These are phyloP conservation scores for Charanyca ferruginea DNA, from an alignment of 2,888 invertebrate species.

Conservation along the genomic window DNA sequence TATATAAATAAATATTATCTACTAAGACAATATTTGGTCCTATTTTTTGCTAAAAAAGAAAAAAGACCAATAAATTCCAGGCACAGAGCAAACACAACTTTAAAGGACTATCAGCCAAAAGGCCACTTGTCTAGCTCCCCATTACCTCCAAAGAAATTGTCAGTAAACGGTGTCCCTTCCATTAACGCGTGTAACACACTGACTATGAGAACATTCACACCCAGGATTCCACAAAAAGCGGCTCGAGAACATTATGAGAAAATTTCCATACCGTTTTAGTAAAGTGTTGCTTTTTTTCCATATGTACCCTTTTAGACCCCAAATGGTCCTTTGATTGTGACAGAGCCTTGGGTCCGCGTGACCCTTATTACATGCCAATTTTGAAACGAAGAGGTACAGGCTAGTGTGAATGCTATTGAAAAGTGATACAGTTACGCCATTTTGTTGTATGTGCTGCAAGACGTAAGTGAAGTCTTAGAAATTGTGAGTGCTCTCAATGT, in stretches of 20 bases:
- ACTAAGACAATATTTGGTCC: no score
- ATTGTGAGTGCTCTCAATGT: conserved; percentile 11
- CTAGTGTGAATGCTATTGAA: conserved; percentile 40
- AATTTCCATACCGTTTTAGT: conserved; percentile 78
- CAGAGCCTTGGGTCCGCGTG: conserved; percentile 64
- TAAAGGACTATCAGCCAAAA: neutral
- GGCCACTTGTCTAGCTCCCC: neutral
- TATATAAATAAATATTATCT: no score
- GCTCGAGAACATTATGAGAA: conserved; percentile 70
- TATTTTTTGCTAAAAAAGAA: no score
- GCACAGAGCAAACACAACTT: neutral
- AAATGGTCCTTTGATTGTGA: conserved; percentile 75
- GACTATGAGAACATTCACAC: conserved; percentile 45
- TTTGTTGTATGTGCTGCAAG: conserved; percentile 26
- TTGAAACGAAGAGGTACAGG: conserved; percentile 21
- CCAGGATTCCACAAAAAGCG: conserved; percentile 66
- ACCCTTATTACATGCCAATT: conserved; percentile 58
- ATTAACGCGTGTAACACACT: conserved; percentile 41
- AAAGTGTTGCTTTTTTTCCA: conserved; percentile 72
- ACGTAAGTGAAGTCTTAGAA: conserved; percentile 24
- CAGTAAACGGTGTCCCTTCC: conserved; percentile 37
- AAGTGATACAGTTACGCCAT: conserved; percentile 23
- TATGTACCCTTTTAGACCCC: conserved; percentile 69
- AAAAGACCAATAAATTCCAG: neutral
- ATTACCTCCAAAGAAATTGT: conserved; percentile 34